Evolutionary conservation across 2,888 invertebrate species (phyloP).

Genomic region (Sceliomorpha sp.): DNA sequence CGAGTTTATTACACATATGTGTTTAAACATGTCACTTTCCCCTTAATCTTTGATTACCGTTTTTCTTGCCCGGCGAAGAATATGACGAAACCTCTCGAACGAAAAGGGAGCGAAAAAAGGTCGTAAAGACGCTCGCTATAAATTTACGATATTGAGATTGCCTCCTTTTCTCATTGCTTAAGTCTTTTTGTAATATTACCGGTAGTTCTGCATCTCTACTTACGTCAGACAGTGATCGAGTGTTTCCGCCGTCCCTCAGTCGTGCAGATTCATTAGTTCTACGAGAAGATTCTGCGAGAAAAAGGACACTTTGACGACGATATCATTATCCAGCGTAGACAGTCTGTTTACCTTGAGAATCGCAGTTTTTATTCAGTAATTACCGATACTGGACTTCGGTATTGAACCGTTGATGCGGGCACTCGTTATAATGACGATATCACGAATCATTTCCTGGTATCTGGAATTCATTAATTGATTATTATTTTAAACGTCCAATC

Average conservation of each 20-base stretch:
- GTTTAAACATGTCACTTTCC: no score
- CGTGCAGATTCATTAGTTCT: constrained; percentile 30
- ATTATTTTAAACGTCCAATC: constrained; percentile 1
- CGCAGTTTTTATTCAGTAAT: constrained; percentile 30
- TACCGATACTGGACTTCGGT: constrained; percentile 37
- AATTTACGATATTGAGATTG: no score
- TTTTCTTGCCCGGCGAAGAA: constrained; percentile 44
- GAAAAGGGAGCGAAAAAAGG: constrained; percentile 31
- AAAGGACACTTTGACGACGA: constrained; percentile 24
- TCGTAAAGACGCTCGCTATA: no score
- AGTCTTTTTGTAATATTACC: constrained; percentile 14
- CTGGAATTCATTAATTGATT: constrained; percentile 36
- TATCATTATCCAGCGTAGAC: constrained; percentile 24
- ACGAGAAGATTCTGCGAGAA: constrained; percentile 22
- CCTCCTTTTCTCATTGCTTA: no score
- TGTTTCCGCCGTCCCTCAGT: constrained; percentile 38
- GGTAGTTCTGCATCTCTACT: constrained; percentile 22
- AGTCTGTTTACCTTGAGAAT: constrained; percentile 29
- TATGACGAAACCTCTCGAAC: constrained; percentile 17
- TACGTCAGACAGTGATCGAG: constrained; percentile 31
- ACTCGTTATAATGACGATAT: constrained; percentile 14
- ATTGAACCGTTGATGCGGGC: constrained; percentile 10
- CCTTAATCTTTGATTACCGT: no score
- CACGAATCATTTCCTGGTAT: constrained; percentile 15
- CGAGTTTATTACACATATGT: no score